A percentile compares a stretch with the other conserved stretches of the same genome.
phyloP scores from a whole-genome alignment of 1,140 invertebrate genomes.

The Heliconius himera region DNA sequence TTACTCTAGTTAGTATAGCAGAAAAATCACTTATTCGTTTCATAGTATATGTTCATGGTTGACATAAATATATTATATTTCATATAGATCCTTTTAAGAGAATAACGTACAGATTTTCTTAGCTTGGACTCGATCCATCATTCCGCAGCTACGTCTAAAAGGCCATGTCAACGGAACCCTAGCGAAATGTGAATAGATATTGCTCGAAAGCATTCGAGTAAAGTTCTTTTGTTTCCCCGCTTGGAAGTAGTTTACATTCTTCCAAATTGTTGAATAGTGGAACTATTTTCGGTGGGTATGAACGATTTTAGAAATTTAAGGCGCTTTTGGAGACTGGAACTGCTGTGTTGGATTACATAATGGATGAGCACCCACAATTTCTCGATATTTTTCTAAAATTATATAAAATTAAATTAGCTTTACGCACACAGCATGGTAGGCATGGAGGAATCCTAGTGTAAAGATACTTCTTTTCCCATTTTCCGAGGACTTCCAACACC shows the following conservation, averaged over 20 bases:
- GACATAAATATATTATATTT: neutral
- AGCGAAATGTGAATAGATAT: constrained; percentile 12
- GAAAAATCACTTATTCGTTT: neutral
- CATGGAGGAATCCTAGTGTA: too few relatives aligned
- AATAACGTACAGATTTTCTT: constrained; percentile 6
- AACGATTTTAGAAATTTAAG: neutral
- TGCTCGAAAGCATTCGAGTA: constrained; percentile 8
- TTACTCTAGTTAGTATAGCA: too few relatives aligned
- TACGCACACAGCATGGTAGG: too few relatives aligned
- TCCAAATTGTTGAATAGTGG: constrained; percentile 10
- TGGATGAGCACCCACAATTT: too few relatives aligned
- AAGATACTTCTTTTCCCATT: too few relatives aligned
- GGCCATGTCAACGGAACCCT: constrained; percentile 11
- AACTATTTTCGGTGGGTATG: neutral
- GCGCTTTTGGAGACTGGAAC: neutral
- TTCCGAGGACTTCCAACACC: too few relatives aligned
- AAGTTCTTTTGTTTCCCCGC: constrained; percentile 7
- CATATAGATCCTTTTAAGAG: neutral
- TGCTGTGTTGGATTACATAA: too few relatives aligned
- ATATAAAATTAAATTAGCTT: too few relatives aligned
- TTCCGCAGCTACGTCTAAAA: constrained; percentile 2
- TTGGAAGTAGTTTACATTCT: constrained; percentile 12
- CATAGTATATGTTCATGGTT: neutral
- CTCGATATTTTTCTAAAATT: too few relatives aligned
- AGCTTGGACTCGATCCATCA: constrained; percentile 10